phyloP scores from a whole-genome alignment of 2,888 invertebrate genomes.

The Tenthredo mesomela region DNA sequence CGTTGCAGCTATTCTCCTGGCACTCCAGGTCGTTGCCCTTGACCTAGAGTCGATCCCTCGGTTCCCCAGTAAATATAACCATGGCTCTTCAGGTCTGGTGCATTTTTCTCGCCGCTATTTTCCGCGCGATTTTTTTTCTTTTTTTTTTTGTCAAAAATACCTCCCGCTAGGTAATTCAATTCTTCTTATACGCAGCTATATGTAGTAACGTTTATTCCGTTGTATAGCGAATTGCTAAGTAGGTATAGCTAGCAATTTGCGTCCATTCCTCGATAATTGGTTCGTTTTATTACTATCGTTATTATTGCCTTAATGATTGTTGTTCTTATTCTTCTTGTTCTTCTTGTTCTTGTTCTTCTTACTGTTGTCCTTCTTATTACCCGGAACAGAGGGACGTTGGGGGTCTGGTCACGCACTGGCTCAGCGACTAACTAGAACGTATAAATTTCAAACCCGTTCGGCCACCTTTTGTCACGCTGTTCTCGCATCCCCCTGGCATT shows the following conservation, averaged over 20 bases:
- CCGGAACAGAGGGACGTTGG: slow-evolving; percentile 37
- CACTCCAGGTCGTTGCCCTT: slow-evolving; percentile 73
- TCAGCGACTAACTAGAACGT: slow-evolving; percentile 44
- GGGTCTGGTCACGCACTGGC: slow-evolving; percentile 48
- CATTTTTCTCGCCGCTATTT: background rate
- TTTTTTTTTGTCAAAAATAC: background rate
- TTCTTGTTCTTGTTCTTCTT: background rate
- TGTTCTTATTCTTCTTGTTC: background rate
- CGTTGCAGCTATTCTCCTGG: slow-evolving; percentile 55
- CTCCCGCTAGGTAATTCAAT: background rate
- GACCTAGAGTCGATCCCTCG: slow-evolving; percentile 69
- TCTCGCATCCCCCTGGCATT: background rate
- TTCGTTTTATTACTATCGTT: slow-evolving; percentile 41
- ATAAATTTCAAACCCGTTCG: slow-evolving; percentile 43
- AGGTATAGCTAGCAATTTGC: slow-evolving; percentile 25
- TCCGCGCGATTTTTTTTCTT: background rate
- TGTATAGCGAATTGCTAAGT: background rate
- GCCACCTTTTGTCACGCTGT: slow-evolving; percentile 38
- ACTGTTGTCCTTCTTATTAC: slow-evolving; percentile 22
- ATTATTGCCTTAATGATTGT: slow-evolving; percentile 44
- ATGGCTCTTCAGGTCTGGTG: background rate
- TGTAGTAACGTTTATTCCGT: background rate
- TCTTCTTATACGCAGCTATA: background rate
- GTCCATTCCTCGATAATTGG: slow-evolving; percentile 37
- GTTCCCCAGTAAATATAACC: slow-evolving; percentile 21